Conservation (phyloP, 2,113 vertebrate genomes). For the Rhombomys opimus region DNA sequence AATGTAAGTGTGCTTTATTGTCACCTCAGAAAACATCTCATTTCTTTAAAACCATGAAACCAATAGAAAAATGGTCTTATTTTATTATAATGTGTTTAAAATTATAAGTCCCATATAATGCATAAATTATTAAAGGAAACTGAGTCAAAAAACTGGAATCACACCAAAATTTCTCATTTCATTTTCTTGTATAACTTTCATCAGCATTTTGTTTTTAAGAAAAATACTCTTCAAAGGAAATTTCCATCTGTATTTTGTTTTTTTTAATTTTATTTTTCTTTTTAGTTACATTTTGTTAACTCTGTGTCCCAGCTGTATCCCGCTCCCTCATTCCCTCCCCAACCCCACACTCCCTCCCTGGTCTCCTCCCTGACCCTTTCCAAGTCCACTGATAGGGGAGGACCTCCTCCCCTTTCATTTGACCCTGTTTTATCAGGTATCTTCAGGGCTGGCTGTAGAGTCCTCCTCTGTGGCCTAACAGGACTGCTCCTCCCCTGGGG, state of each 20-base stretch:
- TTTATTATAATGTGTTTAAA: constrained; percentile 50
- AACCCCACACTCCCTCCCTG: no score
- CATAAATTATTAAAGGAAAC: background rate
- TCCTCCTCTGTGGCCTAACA: no score
- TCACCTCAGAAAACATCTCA: background rate
- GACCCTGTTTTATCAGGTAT: no score
- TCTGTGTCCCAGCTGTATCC: no score
- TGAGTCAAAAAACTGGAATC: background rate
- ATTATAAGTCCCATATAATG: background rate
- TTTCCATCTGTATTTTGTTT: background rate
- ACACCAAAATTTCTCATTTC: constrained; percentile 17
- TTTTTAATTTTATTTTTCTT: no score
- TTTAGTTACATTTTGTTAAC: no score
- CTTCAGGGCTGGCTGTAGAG: no score
- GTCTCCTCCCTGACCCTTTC: no score
- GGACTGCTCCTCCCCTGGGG: no score
- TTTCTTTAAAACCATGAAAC: constrained; percentile 2
- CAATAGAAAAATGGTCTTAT: constrained; percentile 15
- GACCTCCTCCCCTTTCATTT: no score
- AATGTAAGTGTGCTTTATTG: background rate
- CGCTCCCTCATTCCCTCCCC: no score
- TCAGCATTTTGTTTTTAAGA: constrained; percentile 40
- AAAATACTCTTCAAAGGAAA: background rate
- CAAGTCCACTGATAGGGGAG: no score
- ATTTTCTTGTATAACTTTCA: background rate